Evolutionary conservation across 2,797 vertebrate genomes (phyloP), one percentile per base, ranked within the genome.

Genomic region (Loriculus beryllinus): DNA sequence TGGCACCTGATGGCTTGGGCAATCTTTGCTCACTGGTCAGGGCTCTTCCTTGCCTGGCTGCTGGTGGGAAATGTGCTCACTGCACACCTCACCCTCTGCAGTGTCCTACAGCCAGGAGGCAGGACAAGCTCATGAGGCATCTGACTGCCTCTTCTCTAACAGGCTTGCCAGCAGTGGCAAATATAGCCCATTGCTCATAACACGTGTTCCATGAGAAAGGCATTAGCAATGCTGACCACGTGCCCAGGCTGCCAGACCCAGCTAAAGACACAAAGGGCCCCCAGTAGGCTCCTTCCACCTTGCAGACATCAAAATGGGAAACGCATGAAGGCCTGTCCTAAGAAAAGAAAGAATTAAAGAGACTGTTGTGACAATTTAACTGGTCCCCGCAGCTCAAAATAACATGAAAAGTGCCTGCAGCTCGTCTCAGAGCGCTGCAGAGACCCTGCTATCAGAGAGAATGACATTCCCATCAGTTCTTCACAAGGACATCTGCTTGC

Each of bases 21-120:
- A 39, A 65, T 8, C 42, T 8, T 42, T 0, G 1, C 35, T 64
- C 2, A 0, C 43, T 21, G 49, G 33, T 31, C 56, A 31, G 85
- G 39, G 40, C 43, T 51, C 47, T 59, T 69, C 69, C 62, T 45
- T 10, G 45, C 59, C 31, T 20, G 29, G 51, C 63, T 65, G 40
- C 10, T 18, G 26, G 31, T 11, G 40, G 75, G 35, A 31, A 47
- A 52, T 2, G 35, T 56, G 76, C 76, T 85, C 28, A 10, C 59
- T 26, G 23, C 56, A 63, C 62, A 68, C 28, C 67, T 40, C 62
- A 45, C 48, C 87, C 72, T 77, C 54, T 21, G 67, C 87, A 82
- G 48, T 62, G 65, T 68, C 67, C 67, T 74, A 33, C 19, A 48
- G 77, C 2, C 0, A 21, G 52, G 39, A 59, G 40, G 49, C 60